Evolutionary conservation across 1,140 invertebrate species (phyloP).

Genomic region (Drosophila guanche): DNA sequence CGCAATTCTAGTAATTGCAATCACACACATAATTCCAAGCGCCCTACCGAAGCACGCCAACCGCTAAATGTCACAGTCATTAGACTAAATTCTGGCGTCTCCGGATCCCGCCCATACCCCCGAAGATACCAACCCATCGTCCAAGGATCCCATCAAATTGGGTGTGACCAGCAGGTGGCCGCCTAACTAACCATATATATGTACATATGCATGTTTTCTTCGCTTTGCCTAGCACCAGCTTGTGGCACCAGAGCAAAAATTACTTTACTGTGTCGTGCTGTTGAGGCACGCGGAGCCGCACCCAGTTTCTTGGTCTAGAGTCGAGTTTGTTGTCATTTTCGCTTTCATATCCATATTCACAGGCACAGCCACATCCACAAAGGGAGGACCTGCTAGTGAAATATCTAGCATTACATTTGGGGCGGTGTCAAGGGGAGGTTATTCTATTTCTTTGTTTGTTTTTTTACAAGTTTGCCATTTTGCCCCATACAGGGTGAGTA

Average conservation of each 20-base stretch:
- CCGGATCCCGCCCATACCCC: constrained; percentile 29
- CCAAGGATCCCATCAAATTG: constrained; percentile 40
- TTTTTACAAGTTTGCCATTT: constrained; percentile 54
- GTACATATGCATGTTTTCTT: constrained; percentile 61
- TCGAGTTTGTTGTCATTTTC: constrained; percentile 73
- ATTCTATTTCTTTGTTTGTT: constrained; percentile 38
- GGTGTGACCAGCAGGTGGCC: constrained; percentile 69
- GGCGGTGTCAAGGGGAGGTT: constrained; percentile 1
- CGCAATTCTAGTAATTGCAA: constrained; percentile 51
- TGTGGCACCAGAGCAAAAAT: constrained; percentile 57
- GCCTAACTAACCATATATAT: constrained; percentile 58
- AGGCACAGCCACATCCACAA: constrained; percentile 3
- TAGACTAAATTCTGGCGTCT: constrained; percentile 39
- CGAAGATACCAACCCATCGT: constrained; percentile 14
- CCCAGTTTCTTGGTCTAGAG: constrained; percentile 53
- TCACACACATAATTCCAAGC: constrained; percentile 57
- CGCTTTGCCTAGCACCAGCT: constrained; percentile 7
- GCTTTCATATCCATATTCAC: constrained; percentile 44
- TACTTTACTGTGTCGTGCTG: constrained; percentile 43
- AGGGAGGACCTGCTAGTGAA: constrained; percentile 11
- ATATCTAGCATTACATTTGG: constrained; percentile 53
- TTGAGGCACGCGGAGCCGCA: constrained; percentile 61
- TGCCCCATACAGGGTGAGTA: constrained; percentile 29
- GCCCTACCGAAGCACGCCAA: constrained; percentile 42
- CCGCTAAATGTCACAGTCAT: constrained; percentile 63